Base-by-base conservation (phyloP, 2,113 vertebrate species). In the Nannospalax galili region DNA sequence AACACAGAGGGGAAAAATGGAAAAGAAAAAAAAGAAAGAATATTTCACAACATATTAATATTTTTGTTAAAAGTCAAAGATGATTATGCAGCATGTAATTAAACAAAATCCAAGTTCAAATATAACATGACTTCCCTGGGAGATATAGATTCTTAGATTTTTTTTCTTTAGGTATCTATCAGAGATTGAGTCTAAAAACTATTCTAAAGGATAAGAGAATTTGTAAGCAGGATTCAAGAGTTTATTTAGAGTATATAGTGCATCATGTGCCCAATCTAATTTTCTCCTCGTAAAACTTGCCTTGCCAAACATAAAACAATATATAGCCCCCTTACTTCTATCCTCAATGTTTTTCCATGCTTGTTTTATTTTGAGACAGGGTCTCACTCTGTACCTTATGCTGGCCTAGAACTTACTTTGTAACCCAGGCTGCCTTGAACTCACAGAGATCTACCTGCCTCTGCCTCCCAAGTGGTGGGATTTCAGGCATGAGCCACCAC, bases 11-110 rank as follows among this genome's bases (percentile, higher is more conserved):
- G n/a, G n/a, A n/a, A n/a, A n/a, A n/a, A n/a, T n/a, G n/a, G n/a
- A n/a, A n/a, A n/a, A n/a, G n/a, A n/a, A n/a, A n/a, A n/a, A n/a
- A n/a, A n/a, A n/a, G n/a, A n/a, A n/a, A n/a, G n/a, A 92, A 20
- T 87, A 86, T 72, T 84, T 84, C 37, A 92, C 56, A 77, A 91
- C 30, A 65, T 45, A 28, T 20, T 32, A 84, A 75, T 82, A 75
- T 95, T 88, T 78, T 70, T 80, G 35, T 65, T 88, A 60, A 45
- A 79, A 93, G 52, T 35, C 52, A 60, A 64, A 95, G 87, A 37
- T 60, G n/a, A 26, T 94, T 48, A 60, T 24, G 65, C 17, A 69
- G n/a, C 32, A 79, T 28, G 5, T n/a, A 75, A 77, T 4, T 40
- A 48, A 93, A 32, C 16, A 84, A 84, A 77, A 82, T 48, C 8